These are phyloP conservation scores for Melipona beecheii DNA, from an alignment of 2,888 invertebrate species.

Conservation along the genomic window DNA sequence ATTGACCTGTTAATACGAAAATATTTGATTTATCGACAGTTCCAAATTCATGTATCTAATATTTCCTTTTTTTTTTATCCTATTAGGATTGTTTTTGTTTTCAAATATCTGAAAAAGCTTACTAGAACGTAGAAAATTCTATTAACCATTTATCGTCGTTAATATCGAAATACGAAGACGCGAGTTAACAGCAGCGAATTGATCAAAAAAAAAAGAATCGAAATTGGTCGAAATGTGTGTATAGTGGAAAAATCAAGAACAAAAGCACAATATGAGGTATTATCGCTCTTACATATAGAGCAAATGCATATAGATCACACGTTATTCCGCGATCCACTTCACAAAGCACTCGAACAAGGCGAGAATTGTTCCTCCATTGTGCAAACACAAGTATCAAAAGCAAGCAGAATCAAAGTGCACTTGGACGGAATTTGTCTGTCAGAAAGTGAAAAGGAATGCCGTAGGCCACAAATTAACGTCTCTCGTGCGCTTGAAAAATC, in stretches of 20 bases:
- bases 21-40: not conserved
- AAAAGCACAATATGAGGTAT: not conserved
- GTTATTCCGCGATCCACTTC: not conserved
- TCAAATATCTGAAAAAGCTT: not conserved
- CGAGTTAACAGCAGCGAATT: too few species aligned
- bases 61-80: not conserved
- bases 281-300: not conserved
- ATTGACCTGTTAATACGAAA: not conserved
- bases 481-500: not conserved
- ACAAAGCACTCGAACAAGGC: not conserved
- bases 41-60: not conserved
- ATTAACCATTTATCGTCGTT: not conserved
- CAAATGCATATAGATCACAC: not conserved
- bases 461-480: not conserved
- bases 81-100: not conserved
- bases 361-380: not conserved
- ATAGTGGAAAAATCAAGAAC: not conserved
- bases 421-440: not conserved
- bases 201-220: not conserved
- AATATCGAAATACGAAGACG: not conserved
- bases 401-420: not conserved
- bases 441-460: not conserved
- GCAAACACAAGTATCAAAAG: constrained; percentile 5
- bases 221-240: too few species aligned
- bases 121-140: not conserved